These are phyloP conservation scores for Anodontia alba DNA, from an alignment of 2,888 invertebrate genomes.

Conservation along the genomic window DNA sequence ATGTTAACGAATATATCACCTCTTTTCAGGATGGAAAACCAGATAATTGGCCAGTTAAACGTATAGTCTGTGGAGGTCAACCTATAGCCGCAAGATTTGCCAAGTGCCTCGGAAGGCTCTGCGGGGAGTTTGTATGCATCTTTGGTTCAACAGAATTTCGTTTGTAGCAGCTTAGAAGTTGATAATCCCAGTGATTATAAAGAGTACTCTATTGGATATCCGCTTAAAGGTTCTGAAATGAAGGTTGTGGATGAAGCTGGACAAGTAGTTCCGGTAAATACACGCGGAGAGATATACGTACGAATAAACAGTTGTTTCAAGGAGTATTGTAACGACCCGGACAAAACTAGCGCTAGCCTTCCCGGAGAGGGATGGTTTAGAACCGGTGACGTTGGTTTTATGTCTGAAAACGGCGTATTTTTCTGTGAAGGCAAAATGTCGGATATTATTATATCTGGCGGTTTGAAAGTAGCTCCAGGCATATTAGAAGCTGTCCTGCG, in stretches of 20 bases:
- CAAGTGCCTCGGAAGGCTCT: conserved; percentile 12
- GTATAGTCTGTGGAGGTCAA: conserved; percentile 26
- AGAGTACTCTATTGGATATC: conserved; percentile 12
- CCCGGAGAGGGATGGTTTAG: conserved; percentile 34
- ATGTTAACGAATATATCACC: no score
- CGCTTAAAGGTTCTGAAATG: conserved; percentile 20
- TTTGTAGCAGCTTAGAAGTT: not conserved
- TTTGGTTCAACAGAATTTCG: conserved; percentile 36
- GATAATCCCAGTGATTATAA: not conserved
- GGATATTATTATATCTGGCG: conserved; percentile 43
- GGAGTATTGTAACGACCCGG: conserved; percentile 31
- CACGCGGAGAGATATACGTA: conserved; percentile 26
- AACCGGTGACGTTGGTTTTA: conserved; percentile 28
- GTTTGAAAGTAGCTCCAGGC: conserved; percentile 41
- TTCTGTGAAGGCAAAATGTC: conserved; percentile 40
- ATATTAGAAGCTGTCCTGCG: conserved; percentile 28
- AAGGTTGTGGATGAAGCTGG: conserved; percentile 37
- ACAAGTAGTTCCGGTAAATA: conserved; percentile 23
- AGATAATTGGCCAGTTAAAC: conserved; percentile 24
- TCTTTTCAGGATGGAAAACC: conserved; percentile 14
- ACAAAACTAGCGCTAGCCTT: conserved; percentile 13
- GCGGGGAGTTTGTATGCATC: not conserved
- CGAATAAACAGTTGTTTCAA: conserved; percentile 11
- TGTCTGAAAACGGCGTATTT: conserved; percentile 24
- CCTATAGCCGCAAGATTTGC: conserved; percentile 22